phyloP scores from a whole-genome alignment of 1,140 invertebrate genomes.

The Kradibia gibbosae region DNA sequence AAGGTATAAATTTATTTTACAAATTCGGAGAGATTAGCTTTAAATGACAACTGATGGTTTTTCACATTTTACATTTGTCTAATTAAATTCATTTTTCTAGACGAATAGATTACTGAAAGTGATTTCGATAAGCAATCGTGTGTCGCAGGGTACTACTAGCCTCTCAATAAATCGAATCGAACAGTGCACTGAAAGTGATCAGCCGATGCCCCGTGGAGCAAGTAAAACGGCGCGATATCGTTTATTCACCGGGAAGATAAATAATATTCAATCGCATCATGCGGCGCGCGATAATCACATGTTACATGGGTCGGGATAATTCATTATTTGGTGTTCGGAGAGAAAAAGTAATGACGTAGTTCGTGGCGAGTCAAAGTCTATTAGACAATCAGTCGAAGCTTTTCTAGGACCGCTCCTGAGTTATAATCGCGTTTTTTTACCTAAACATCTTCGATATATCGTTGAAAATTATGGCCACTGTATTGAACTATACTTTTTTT shows the following conservation, averaged over 20 bases:
- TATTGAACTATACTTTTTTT: neutral
- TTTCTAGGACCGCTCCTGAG: neutral
- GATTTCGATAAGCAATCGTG: neutral
- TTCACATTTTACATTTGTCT: too few relatives aligned
- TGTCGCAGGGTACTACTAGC: neutral
- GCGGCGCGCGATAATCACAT: constrained; percentile 15
- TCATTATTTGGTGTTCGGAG: constrained; percentile 3
- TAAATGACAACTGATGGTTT: too few relatives aligned
- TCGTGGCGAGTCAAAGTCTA: neutral
- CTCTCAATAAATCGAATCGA: neutral
- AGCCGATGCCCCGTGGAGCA: neutral
- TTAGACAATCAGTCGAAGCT: neutral
- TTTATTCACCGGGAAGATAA: constrained; percentile 8
- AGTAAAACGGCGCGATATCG: neutral
- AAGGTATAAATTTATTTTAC: too few relatives aligned
- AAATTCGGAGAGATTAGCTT: too few relatives aligned
- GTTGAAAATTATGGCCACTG: constrained; percentile 13
- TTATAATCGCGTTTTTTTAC: constrained; percentile 2
- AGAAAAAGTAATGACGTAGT: neutral
- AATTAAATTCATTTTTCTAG: neutral
- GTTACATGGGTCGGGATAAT: constrained; percentile 21
- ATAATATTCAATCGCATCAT: constrained; percentile 15
- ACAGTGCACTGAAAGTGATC: neutral
- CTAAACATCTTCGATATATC: constrained; percentile 31
- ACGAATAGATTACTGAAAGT: neutral